A percentile compares a stretch with the other conserved stretches of the same genome.
These are phyloP conservation scores for Luidia sarsii DNA, from an alignment of 53 echinoderm and acorn worm genomes.

Conservation along the genomic window DNA sequence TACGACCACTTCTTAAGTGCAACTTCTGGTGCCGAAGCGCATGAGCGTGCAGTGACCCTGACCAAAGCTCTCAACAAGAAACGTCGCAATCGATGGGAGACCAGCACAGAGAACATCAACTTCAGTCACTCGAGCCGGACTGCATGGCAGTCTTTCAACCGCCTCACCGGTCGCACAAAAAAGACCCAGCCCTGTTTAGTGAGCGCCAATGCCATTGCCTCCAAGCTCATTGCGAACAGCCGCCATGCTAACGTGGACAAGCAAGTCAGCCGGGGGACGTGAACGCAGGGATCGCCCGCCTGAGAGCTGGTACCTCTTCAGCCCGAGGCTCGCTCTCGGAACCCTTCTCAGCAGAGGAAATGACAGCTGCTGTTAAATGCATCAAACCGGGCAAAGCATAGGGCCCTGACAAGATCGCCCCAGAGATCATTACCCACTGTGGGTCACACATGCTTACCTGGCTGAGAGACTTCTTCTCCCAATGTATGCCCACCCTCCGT, in stretches of 20 bases:
- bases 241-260: not conserved
- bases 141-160: too few relatives aligned
- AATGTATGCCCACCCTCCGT: not conserved
- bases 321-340: not conserved
- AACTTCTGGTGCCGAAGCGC: constrained; percentile 15
- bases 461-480: not conserved
- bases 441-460: not conserved
- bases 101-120: constrained; percentile 2
- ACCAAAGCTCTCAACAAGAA: constrained; percentile 11
- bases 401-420: too few relatives aligned
- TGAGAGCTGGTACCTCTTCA: not conserved
- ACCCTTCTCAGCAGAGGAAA: constrained; percentile 11
- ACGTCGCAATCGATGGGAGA: constrained; percentile 31
- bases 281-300: not conserved
- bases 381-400: constrained; percentile 14
- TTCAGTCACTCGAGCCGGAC: constrained; percentile 38
- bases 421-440: not conserved
- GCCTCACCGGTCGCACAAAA: constrained; percentile 20
- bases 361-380: not conserved
- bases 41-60: not conserved
- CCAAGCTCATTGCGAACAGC: constrained; percentile 22
- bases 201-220: not conserved
- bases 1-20: constrained; percentile 18
- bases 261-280: too few relatives aligned
- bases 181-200: not conserved